Conservation (phyloP, 2,888 invertebrate species). For the Hoplodrina ambigua region DNA sequence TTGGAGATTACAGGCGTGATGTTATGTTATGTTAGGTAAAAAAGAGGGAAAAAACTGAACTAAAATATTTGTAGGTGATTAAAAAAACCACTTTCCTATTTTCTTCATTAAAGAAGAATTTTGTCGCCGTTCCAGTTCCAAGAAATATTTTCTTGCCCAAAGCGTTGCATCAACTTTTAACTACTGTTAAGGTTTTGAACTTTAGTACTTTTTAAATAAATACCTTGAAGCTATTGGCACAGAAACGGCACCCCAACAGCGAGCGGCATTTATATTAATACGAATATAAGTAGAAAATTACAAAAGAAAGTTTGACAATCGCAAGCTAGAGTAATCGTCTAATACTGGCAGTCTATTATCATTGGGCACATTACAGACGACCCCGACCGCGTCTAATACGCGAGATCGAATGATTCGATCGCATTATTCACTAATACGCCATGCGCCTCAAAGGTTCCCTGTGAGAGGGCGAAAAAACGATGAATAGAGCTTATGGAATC, state of each 20-base stretch:
- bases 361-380: slow-evolving; percentile 80
- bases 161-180: slow-evolving; percentile 12
- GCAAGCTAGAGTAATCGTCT: slow-evolving; percentile 76
- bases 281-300: not conserved
- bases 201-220: slow-evolving; percentile 1
- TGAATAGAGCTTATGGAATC: slow-evolving; percentile 89
- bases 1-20: too few species aligned
- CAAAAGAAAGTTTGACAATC: slow-evolving; percentile 73
- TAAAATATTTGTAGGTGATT: not conserved
- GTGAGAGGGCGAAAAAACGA: slow-evolving; percentile 83
- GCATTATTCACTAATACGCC: slow-evolving; percentile 87
- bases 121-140: not conserved
- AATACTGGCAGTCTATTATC: slow-evolving; percentile 85
- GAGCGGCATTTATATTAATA: not conserved
- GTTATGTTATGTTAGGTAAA: not conserved
- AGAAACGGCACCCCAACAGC: not conserved
- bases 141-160: slow-evolving; percentile 19
- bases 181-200: not conserved
- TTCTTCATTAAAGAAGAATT: not conserved
- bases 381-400: slow-evolving; percentile 80
- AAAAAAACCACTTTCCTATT: not conserved
- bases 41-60: not conserved
- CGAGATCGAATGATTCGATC: slow-evolving; percentile 86
- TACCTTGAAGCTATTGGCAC: not conserved
- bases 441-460: slow-evolving; percentile 83